phyloP scores from a whole-genome alignment of 2,888 invertebrate species.

The Cryptophagus acutangulus region DNA sequence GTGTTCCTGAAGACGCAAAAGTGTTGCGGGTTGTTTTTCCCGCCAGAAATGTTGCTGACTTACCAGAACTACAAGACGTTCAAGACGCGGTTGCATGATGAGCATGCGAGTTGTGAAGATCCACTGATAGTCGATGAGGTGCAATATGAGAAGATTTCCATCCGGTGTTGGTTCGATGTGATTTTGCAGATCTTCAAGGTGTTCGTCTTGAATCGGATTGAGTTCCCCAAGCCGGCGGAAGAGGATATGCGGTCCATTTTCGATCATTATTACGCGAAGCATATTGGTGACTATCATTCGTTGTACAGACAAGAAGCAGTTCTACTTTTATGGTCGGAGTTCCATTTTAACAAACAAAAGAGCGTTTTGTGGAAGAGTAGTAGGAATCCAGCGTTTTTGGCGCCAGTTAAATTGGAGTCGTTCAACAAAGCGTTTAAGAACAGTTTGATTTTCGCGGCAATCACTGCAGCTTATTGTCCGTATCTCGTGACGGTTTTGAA shows the following conservation, averaged over 20 bases:
- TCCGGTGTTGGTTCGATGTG: conserved; percentile 58
- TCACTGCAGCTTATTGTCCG: conserved; percentile 56
- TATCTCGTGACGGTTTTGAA: conserved; percentile 50
- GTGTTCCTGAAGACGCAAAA: conserved; percentile 40
- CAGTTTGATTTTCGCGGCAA: conserved; percentile 53
- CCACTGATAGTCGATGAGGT: conserved; percentile 35
- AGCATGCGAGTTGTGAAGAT: conserved; percentile 17
- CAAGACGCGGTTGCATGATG: conserved; percentile 13
- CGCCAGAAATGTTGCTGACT: conserved; percentile 43
- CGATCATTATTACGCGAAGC: conserved; percentile 6
- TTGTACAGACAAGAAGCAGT: too few relatives aligned
- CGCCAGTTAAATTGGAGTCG: conserved; percentile 27
- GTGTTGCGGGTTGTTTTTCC: conserved; percentile 44
- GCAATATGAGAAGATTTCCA: too few relatives aligned
- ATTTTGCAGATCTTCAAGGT: conserved; percentile 59
- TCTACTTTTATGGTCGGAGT: conserved; percentile 47
- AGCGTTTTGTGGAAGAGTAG: conserved; percentile 47
- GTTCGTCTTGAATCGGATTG: conserved; percentile 49
- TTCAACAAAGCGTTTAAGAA: conserved; percentile 38
- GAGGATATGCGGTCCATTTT: not conserved
- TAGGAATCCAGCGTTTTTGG: conserved; percentile 42
- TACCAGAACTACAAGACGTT: conserved; percentile 44
- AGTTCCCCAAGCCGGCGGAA: not conserved
- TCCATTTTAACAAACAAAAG: conserved; percentile 43
- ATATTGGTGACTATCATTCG: too few relatives aligned